Evolutionary conservation across 2,113 vertebrate species (phyloP), one percentile per base, ranked within the genome.

Genomic region (Thamnaconus septentrionalis): DNA sequence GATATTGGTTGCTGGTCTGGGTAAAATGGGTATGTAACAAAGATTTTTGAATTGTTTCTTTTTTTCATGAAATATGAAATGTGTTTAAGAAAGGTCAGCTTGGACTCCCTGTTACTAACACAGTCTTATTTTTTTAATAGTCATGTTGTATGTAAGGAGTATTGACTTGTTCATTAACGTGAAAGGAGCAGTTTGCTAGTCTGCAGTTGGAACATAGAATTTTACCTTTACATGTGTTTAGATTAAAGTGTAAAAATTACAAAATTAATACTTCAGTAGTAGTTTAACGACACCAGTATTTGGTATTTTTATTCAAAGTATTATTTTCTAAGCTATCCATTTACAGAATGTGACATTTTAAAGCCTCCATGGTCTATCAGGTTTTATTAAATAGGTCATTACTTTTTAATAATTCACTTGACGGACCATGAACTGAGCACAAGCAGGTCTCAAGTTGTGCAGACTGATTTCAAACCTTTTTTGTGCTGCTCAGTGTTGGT

Each of bases 1-100:
- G 95, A 83, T 98, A 52, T 76, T 97, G 1, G 95, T 97, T 86
- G 92, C 93, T 64, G 91, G 91, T 71, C n/a, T 96, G 85, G 89
- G 90, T 41, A 99, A 99, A 87, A 83, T 96, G 67, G 94, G 96
- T 98, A 91, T 10, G 91, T 90, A 75, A 9, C 5, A 42, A 11
- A 41, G 4, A 11, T 8, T 59, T 52, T 9, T 10, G 2, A 10
- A 1, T 31, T 31, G 1, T 31, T 31, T 31, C 2, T 31, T 31
- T 31, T 31, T 31, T 31, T 31, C 18, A 31, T 31, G 18, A 31
- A 31, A 31, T 31, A 39, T 41, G n/a, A 40, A 63, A 56, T 53
- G 45, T 49, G 41, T 5, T 3, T 49, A 3, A 7, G 10, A 5
- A 53, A 41, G 11, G 5, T n/a, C 11, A 6, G 31, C n/a, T 4